Base-by-base conservation (phyloP, 2,113 vertebrate genomes). In the Phaethon lepturus region DNA sequence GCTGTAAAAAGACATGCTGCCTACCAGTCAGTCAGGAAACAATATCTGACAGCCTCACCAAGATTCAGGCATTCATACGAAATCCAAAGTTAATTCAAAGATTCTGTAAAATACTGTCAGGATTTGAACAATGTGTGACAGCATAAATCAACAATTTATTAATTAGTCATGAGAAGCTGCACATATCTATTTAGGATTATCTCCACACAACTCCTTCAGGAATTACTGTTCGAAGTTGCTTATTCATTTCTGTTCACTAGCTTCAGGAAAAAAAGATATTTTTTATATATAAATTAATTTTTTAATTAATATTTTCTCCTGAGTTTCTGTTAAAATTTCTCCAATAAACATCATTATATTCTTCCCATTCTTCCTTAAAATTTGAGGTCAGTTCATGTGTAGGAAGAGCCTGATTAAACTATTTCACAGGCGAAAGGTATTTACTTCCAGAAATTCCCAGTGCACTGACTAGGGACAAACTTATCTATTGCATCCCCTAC, bases 101-200 rank as follows among this genome's bases (percentile, higher is more conserved):
- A 45, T 82, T 93, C n/a, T n/a, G 28, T 60, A 94, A 90, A 87
- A 87, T 59, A 56, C 38, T 55, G 24, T 29, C n/a, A 95, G 42
- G 15, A 79, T 86, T 81, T 67, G 13, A 87, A 77, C 38, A 87
- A 58, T 23, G 3, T 47, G 31, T 87, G 35, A 33, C 18, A 92
- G 20, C 6, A 8, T 58, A 88, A 79, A 79, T 33, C 63, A 92
- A 68, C 14, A 89, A 53, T 84, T 90, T 85, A 82, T 90, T 79
- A 93, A 93, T 82, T 95, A 93, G 13, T 88, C 64, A 73, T 80
- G 31, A 63, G 66, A 75, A 82, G 68, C 25, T 87, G 22, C 7
- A 92, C 89, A 81, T 79, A 87, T 92, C 87, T 86, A 49, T 85
- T 84, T 74, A 86, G 19, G 35, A 73, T 86, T 95, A 74, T 87